These are phyloP conservation scores for Lasioglossum zephyrum DNA, from an alignment of 2,888 invertebrate species.

Conservation along the genomic window DNA sequence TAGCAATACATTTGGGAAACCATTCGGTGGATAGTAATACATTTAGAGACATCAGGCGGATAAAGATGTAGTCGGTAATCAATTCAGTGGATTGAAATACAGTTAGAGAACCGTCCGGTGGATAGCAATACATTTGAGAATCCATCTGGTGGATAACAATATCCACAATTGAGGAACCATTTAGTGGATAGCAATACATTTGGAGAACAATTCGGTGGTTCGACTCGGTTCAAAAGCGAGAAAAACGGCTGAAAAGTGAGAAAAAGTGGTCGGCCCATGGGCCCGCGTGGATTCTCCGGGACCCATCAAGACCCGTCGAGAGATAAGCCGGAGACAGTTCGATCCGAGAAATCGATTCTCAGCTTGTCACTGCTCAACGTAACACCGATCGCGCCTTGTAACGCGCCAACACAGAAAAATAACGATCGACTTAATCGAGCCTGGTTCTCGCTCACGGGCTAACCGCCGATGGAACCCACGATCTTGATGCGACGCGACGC, in stretches of 20 bases:
- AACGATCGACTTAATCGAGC: not conserved
- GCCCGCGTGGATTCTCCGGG: slow-evolving; percentile 20
- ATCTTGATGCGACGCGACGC: not conserved
- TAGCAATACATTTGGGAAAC: not conserved
- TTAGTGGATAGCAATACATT: too few species aligned
- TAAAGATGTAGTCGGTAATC: not conserved
- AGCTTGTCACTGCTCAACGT: slow-evolving; percentile 31
- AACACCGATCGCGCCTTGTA: slow-evolving; percentile 20
- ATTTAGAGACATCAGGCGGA: too few species aligned
- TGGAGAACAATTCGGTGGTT: not conserved
- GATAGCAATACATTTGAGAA: not conserved
- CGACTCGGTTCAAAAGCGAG: slow-evolving; percentile 53
- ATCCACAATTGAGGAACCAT: not conserved
- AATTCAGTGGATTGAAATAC: not conserved
- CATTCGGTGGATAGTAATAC: not conserved
- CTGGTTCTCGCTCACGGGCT: not conserved
- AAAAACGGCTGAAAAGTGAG: slow-evolving; percentile 61
- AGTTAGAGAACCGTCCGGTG: not conserved
- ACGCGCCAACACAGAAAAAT: slow-evolving; percentile 14
- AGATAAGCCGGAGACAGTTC: slow-evolving; percentile 52
- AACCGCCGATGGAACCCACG: not conserved
- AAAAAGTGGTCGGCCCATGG: slow-evolving; percentile 63
- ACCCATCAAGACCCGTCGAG: slow-evolving; percentile 30
- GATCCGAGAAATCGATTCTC: slow-evolving; percentile 52
- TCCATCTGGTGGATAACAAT: not conserved